Percentiles rank a stretch among this genome's conserved stretches.
phyloP scores from a whole-genome alignment of 2,797 vertebrate species.

The Sciurus carolinensis region DNA sequence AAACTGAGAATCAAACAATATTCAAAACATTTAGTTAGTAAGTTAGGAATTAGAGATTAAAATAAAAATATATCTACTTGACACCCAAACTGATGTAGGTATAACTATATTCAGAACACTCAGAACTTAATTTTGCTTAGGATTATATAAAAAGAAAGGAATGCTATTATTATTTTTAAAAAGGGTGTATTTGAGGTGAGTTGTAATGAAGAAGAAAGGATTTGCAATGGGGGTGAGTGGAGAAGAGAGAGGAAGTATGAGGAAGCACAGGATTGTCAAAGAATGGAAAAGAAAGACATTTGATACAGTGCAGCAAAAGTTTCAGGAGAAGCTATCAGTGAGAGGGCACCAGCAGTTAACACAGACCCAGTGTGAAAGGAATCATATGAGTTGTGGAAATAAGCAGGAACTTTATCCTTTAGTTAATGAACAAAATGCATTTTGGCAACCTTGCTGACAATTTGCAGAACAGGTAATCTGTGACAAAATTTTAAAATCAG shows the following conservation, averaged over 20 bases:
- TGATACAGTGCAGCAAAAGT: background rate
- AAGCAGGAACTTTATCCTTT: background rate
- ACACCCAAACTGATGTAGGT: background rate
- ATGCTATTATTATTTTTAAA: too few species aligned
- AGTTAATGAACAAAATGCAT: background rate
- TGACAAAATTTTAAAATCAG: background rate
- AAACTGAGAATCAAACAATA: background rate
- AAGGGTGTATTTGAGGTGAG: background rate
- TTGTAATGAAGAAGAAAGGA: background rate
- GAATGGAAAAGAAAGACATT: background rate
- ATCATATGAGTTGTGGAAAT: background rate
- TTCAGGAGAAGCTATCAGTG: background rate
- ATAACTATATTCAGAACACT: background rate
- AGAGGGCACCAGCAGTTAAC: background rate
- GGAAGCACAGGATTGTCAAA: background rate
- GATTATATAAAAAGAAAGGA: background rate
- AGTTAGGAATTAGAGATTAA: background rate
- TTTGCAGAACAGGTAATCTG: background rate
- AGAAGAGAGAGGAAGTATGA: background rate
- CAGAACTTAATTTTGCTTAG: background rate
- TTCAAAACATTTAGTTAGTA: background rate
- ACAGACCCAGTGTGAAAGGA: background rate
- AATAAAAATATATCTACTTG: conserved; percentile 7
- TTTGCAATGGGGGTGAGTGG: background rate
- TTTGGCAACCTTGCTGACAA: background rate